Evolutionary conservation across 2,888 invertebrate genomes (phyloP).

Genomic region (Troides aeacus): DNA sequence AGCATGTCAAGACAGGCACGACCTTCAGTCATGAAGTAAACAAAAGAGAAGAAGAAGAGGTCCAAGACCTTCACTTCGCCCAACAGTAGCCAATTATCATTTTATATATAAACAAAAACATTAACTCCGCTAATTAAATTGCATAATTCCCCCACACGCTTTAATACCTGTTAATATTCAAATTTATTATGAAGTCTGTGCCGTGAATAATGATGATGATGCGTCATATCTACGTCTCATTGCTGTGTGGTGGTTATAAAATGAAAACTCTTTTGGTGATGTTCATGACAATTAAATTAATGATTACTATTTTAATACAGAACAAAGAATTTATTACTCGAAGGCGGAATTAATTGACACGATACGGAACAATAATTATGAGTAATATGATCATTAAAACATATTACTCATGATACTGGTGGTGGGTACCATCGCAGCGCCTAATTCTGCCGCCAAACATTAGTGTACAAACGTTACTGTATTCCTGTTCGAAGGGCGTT

Average conservation of each 20-base stretch:
- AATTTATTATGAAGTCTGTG: not conserved
- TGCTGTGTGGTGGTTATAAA: not conserved
- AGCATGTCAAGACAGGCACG: too few relatives aligned
- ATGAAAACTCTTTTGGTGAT: constrained; percentile 2
- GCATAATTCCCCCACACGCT: not conserved
- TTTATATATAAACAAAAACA: not conserved
- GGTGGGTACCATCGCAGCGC: too few relatives aligned
- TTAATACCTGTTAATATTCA: not conserved
- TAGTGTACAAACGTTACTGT: too few relatives aligned
- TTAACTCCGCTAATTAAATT: not conserved
- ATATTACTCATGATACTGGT: too few relatives aligned
- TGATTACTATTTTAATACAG: not conserved
- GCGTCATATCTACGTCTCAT: not conserved
- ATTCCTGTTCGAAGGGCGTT: too few relatives aligned
- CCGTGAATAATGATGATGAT: not conserved
- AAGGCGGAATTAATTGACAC: not conserved
- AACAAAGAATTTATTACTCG: not conserved
- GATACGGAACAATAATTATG: not conserved
- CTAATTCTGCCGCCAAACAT: too few relatives aligned
- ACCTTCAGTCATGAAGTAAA: too few relatives aligned
- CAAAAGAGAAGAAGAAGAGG: too few relatives aligned
- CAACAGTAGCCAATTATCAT: too few relatives aligned
- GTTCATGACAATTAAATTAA: not conserved
- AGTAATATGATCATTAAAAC: not conserved
- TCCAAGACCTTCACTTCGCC: too few relatives aligned